Evolutionary conservation across 2,888 invertebrate species (phyloP), one percentile per base, ranked within the genome.

Genomic region (Cheilosia vernalis): DNA sequence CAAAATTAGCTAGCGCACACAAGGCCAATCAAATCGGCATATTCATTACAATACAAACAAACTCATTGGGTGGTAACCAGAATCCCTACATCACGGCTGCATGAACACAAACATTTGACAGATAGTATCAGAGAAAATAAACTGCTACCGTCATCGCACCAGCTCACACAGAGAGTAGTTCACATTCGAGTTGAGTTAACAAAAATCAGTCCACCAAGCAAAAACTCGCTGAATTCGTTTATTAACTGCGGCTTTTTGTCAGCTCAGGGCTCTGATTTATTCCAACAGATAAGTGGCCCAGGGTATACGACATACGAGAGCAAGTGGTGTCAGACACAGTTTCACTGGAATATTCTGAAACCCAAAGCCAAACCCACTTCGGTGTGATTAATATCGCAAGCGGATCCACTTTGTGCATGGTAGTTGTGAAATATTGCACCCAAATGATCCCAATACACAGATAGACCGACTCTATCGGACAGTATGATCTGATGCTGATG

Each of bases 261-360:
- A 79, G 69, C 44, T 60, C 37, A 19, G 47, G 58, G 73, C 40
- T 69, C 47, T 84, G 84, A 84, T 79, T 74, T 74, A 84, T 84
- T 58, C 19, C 63, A 64, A 15, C 73, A 56, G 67, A 74, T 79
- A 79, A 84, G 70, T 70, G 70, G 51, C 73, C 40, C 30, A 67
- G 15, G 19, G 63, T 30, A 17, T 47, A 42, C 66, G 53, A 76
- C 47, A 74, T 58, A 42, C 63, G 37, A 79, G 51, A 79, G 74
- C 84, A 73, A 73, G 67, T 60, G 58, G 27, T 83, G 49, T 63
- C 63, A 37, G 27, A 60, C 67, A 66, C 74, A 66, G 47, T 55
- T 60, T 73, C 63, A 63, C 61, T 69, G 5, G 72, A 61, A 67
- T 19, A 27, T 27, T 27, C 6, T 13, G 49, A 63, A 63, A 70